Conservation (phyloP, 2,113 vertebrate genomes). For the Rhabdornis inornatus region DNA sequence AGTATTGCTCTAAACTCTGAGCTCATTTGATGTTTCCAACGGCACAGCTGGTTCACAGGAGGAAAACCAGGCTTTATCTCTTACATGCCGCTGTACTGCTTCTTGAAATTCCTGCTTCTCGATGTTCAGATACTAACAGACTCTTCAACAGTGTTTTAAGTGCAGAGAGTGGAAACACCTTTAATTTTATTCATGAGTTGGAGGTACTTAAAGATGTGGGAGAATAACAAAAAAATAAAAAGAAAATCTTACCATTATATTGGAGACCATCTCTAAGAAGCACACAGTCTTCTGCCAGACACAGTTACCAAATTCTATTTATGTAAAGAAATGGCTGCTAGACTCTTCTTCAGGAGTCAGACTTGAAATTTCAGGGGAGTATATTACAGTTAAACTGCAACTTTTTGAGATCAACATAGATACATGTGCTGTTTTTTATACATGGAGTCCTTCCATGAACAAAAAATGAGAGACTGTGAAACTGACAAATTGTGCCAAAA, state of each 20-base stretch:
- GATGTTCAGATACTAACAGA: background rate
- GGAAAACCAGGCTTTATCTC: background rate
- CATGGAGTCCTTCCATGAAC: background rate
- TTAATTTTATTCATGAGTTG: background rate
- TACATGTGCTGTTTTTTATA: background rate
- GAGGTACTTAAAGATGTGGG: background rate
- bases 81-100: background rate
- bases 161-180: background rate
- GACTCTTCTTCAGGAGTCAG: background rate
- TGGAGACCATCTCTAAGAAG: background rate
- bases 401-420: background rate
- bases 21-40: background rate
- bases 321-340: background rate
- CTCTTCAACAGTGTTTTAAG: background rate
- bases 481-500: background rate
- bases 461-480: background rate
- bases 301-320: background rate
- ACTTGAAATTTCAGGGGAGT: background rate
- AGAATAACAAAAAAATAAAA: background rate
- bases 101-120: background rate
- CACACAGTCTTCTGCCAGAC: background rate
- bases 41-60: background rate
- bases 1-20: background rate
- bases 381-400: background rate
- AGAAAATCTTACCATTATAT: background rate